These are phyloP conservation scores for Hemiprocne comata DNA, from an alignment of 2,113 vertebrate genomes.

Conservation along the genomic window DNA sequence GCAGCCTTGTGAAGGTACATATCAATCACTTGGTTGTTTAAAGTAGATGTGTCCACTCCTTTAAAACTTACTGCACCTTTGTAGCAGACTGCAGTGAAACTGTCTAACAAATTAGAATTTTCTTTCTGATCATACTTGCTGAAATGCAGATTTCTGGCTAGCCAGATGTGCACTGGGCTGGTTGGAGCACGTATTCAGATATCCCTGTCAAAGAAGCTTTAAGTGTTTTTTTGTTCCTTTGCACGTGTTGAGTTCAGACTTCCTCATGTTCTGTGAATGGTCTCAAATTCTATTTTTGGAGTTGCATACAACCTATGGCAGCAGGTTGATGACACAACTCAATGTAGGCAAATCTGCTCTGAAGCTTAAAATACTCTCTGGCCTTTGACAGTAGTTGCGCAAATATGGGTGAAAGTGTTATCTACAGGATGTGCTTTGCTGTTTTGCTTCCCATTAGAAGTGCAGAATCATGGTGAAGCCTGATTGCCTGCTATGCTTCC, in stretches of 20 bases:
- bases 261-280: neutral
- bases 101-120: neutral
- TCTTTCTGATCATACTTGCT: neutral
- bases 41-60: neutral
- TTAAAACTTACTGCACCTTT: neutral
- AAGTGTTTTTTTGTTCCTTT: neutral
- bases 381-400: neutral
- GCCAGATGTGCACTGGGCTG: neutral
- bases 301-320: neutral
- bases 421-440: slow-evolving; percentile 57
- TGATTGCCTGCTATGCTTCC: neutral
- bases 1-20: neutral
- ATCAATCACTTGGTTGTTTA: neutral
- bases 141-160: neutral
- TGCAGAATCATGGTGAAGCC: slow-evolving; percentile 50
- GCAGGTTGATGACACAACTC: neutral
- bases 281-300: neutral
- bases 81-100: neutral
- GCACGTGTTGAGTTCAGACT: neutral
- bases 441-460: slow-evolving; percentile 40
- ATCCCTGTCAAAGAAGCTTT: neutral
- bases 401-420: neutral
- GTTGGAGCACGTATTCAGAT: neutral
- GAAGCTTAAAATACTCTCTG: neutral
- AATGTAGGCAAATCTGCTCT: slow-evolving; percentile 1